Conservation (phyloP, 2,113 vertebrate genomes). For the Rhabdornis inornatus region DNA sequence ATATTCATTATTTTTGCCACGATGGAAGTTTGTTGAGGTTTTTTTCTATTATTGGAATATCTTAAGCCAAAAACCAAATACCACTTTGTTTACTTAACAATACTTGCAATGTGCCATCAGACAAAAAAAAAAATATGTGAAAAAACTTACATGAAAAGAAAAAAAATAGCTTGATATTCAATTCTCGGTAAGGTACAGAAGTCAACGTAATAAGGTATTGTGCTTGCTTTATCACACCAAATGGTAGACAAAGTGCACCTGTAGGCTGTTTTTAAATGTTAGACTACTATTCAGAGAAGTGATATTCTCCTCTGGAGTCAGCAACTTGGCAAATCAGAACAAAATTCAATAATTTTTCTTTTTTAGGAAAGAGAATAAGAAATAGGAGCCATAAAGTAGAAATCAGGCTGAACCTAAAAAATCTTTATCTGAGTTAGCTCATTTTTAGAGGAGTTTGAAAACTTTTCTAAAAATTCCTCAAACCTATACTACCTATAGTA, state of each 20-base stretch:
- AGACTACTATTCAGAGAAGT: neutral
- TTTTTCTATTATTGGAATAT: neutral
- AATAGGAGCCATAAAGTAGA: neutral
- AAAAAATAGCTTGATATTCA: neutral
- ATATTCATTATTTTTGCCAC: slow-evolving; percentile 31
- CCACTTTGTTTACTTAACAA: neutral
- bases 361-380: neutral
- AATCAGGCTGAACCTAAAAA: slow-evolving; percentile 3
- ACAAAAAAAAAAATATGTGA: neutral
- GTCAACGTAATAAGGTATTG: neutral
- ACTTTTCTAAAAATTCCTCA: neutral
- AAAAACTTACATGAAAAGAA: neutral
- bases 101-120: neutral
- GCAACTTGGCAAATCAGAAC: neutral
- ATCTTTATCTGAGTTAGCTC: neutral
- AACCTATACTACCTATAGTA: neutral
- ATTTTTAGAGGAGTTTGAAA: neutral
- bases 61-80: neutral
- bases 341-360: neutral
- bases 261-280: slow-evolving; percentile 25
- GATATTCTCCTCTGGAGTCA: neutral
- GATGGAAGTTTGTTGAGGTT: neutral
- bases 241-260: neutral
- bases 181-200: neutral
- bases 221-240: neutral